phyloP scores from a whole-genome alignment of 1,140 invertebrate species.

The Drosophila simulans region DNA sequence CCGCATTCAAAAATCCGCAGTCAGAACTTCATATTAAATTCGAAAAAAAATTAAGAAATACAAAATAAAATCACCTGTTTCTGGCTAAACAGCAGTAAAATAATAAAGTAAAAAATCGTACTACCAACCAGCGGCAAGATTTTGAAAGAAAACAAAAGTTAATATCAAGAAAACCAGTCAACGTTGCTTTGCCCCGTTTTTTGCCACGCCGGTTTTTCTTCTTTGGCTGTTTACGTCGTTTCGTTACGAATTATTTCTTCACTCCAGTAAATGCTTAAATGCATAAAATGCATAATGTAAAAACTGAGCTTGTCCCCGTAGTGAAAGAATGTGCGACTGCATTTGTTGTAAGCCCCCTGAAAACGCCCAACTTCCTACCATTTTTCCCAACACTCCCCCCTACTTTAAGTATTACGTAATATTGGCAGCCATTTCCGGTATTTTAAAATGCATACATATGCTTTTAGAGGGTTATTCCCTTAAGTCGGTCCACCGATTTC shows the following conservation, averaged over 20 bases:
- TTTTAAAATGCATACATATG: too few relatives aligned
- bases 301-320: neutral
- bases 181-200: constrained; percentile 22
- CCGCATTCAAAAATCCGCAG: constrained; percentile 30
- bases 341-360: constrained; percentile 1
- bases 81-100: neutral
- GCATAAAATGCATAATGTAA: neutral
- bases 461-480: too few relatives aligned
- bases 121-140: neutral
- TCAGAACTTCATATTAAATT: neutral
- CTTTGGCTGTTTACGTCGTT: constrained; percentile 6
- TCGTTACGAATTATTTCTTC: neutral
- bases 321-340: constrained; percentile 20
- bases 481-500: neutral
- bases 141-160: constrained; percentile 16
- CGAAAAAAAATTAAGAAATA: constrained; percentile 9
- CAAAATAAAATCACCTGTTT: constrained; percentile 4
- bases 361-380: neutral
- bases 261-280: constrained; percentile 7
- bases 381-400: neutral
- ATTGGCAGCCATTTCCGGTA: too few relatives aligned
- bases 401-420: too few relatives aligned
- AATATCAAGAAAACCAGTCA: constrained; percentile 23
- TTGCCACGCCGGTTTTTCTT: constrained; percentile 69
- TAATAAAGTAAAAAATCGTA: neutral